A percentile compares a stretch with the other conserved stretches of the same genome.
These are phyloP conservation scores for Phalangium opilio DNA, from an alignment of 2,888 invertebrate species.

Conservation along the genomic window DNA sequence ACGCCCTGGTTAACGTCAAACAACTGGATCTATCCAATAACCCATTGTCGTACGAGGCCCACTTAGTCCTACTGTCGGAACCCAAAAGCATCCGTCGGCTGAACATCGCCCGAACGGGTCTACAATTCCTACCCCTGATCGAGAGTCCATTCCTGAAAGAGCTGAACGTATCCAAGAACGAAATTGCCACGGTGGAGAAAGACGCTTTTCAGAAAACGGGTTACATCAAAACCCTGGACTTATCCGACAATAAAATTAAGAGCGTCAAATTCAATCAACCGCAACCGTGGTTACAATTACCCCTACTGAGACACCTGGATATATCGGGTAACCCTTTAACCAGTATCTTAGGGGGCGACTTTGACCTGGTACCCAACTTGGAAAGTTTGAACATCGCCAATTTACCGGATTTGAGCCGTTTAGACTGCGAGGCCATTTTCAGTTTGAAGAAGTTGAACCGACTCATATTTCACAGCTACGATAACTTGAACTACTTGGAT, in stretches of 20 bases:
- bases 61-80: constrained; percentile 61
- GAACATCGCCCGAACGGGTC: constrained; percentile 64
- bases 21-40: constrained; percentile 69
- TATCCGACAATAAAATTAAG: constrained; percentile 49
- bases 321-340: constrained; percentile 69
- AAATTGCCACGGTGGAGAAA: constrained; percentile 47
- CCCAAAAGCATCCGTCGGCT: constrained; percentile 66
- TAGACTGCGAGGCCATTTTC: constrained; percentile 48
- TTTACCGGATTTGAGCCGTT: constrained; percentile 50
- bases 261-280: constrained; percentile 37
- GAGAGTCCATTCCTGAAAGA: constrained; percentile 67
- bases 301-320: constrained; percentile 54
- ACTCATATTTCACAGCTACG: constrained; percentile 57
- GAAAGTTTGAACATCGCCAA: constrained; percentile 45
- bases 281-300: constrained; percentile 51
- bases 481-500: constrained; percentile 53
- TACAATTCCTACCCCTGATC: constrained; percentile 35
- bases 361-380: constrained; percentile 51
- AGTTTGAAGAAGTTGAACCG: constrained; percentile 58
- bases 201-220: constrained; percentile 61
- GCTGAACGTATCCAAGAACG: constrained; percentile 62
- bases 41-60: constrained; percentile 55
- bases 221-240: constrained; percentile 55
- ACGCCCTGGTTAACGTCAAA: constrained; percentile 73
- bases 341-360: constrained; percentile 56